Percentiles rank a stretch among this genome's conserved stretches.
These are phyloP conservation scores for Pelodiscus sinensis DNA, from an alignment of 2,113 vertebrate genomes.

Conservation along the genomic window DNA sequence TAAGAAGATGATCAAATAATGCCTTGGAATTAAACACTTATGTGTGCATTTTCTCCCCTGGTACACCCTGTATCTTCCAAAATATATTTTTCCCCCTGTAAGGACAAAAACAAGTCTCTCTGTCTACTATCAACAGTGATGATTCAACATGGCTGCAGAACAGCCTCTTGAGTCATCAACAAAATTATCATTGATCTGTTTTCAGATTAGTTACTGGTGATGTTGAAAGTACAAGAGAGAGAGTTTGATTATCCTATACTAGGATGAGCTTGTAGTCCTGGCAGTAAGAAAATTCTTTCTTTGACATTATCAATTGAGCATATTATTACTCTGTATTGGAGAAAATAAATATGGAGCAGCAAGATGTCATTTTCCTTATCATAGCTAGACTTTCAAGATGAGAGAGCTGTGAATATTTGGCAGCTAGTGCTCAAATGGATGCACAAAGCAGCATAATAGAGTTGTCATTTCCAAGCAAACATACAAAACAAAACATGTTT, in stretches of 20 bases:
- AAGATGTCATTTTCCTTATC: not conserved
- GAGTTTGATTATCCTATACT: not conserved
- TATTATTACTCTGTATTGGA: not conserved
- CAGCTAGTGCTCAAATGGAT: not conserved
- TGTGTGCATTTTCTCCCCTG: fast-evolving
- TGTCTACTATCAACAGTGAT: fast-evolving
- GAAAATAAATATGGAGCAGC: not conserved
- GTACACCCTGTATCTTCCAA: fast-evolving
- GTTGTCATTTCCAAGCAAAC: not conserved
- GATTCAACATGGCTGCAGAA: not conserved
- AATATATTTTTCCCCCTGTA: not conserved
- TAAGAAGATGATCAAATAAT: fast-evolving
- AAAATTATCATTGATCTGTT: not conserved
- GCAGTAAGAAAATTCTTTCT: not conserved
- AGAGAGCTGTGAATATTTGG: not conserved
- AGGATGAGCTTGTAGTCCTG: not conserved
- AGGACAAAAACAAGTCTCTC: not conserved
- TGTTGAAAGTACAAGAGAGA: not conserved
- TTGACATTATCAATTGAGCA: not conserved
- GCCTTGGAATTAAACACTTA: not conserved
- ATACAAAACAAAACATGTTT: not conserved
- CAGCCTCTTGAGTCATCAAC: not conserved
- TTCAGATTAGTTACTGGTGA: not conserved
- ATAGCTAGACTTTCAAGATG: not conserved
- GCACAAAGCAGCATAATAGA: fast-evolving